These are phyloP conservation scores for Florisuga fusca DNA, from an alignment of 2,797 vertebrate species.

Conservation along the genomic window DNA sequence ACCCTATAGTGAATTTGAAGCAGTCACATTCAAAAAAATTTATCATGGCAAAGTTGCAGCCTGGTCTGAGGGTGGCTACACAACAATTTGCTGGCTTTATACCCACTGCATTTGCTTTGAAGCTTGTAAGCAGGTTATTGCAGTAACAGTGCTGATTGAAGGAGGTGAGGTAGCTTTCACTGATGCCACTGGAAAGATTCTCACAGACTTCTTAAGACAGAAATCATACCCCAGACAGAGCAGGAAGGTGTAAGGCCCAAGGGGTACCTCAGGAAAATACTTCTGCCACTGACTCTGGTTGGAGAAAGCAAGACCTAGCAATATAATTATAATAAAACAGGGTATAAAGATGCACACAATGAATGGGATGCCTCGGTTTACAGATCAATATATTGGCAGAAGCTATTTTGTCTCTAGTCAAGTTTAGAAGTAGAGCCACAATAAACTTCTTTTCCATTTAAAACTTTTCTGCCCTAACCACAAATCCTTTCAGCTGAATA, in stretches of 20 bases:
- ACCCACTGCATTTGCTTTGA: not conserved
- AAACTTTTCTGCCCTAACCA: not conserved
- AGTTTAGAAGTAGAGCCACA: not conserved
- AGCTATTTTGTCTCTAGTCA: not conserved
- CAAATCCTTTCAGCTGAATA: not conserved
- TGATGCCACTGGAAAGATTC: not conserved
- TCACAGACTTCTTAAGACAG: not conserved
- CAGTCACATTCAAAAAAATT: not conserved
- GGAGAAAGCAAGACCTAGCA: not conserved
- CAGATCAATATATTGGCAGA: not conserved
- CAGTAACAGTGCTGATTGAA: not conserved
- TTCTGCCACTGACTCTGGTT: not conserved
- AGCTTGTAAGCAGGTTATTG: not conserved
- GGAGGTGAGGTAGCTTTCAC: not conserved
- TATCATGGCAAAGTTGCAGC: not conserved
- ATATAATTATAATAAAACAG: not conserved
- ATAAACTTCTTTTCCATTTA: not conserved
- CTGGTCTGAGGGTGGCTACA: not conserved
- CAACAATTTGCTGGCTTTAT: not conserved
- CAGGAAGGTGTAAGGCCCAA: not conserved
- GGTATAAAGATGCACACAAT: not conserved
- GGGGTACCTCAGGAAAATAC: not conserved
- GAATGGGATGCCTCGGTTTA: not conserved
- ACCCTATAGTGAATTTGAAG: not conserved
- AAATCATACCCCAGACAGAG: not conserved